Base-by-base conservation (phyloP, 2,888 invertebrate species). In the Portevinia maculata region DNA sequence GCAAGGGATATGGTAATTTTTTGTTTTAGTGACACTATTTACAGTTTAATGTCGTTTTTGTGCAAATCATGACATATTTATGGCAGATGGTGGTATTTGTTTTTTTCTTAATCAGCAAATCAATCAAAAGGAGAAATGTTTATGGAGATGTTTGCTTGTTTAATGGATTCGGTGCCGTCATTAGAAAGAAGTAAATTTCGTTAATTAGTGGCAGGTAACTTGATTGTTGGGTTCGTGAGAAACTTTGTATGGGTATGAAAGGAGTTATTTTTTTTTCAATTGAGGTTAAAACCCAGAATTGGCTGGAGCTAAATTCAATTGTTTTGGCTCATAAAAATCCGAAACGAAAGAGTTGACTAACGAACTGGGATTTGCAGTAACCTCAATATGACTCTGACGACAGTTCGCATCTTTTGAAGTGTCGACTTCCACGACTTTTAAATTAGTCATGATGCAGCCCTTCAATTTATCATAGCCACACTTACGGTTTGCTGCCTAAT, bases 31-130 rank as follows among this genome's bases (percentile, higher is more conserved):
- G 53, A 60, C 32, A 39, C 32, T 53, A 30, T 79, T 53, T 30
- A 30, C 8, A 59, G 9, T 59, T 70, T 70, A 70, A 70, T 70
- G 70, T 48, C 48, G 13, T 11, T 39, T 59, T 70, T 70, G 70
- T 70, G 70, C 70, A 70, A 70, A 70, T 59, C 50, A 70, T 39
- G 48, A 32, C 44, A 32, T 41, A 41, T 50, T 53, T 13, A 44
- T 46, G 32, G 32, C 32, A 19, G 46, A 46, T 62, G 48, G 60
- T 32, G 60, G 60, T 62, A 21, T 59, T 48, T 24, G 2, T 24
- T 8, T 32, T 21, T 34, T 6, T 4, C 15, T 48, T 62, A 62
- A 62, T 67, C 53, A 67, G 67, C 44, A 46, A 67, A 46, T 44
- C 44, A 55, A 55, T 44, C 30, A 44, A 53, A 50, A 11, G 44